Evolutionary conservation across 1,140 invertebrate genomes (phyloP).

Genomic region (Halictus rubicundus): DNA sequence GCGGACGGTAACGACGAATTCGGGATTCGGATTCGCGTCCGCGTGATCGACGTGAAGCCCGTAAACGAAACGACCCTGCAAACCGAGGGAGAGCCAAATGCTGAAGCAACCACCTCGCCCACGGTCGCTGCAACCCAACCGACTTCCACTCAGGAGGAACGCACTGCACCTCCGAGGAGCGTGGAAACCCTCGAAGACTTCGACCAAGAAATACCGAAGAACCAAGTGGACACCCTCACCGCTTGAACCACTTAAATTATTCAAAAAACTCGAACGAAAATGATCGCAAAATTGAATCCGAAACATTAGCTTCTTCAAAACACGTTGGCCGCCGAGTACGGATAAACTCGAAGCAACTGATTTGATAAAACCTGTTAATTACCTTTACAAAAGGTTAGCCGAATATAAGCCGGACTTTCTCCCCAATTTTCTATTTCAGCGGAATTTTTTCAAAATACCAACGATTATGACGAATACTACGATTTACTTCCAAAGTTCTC

Average conservation of each 20-base stretch:
- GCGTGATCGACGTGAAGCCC: constrained; percentile 81
- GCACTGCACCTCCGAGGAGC: constrained; percentile 56
- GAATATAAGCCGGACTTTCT: no score
- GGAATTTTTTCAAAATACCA: no score
- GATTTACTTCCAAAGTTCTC: not conserved
- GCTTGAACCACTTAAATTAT: constrained; percentile 59
- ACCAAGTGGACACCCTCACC: constrained; percentile 70
- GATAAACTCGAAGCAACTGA: no score
- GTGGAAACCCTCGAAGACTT: constrained; percentile 74
- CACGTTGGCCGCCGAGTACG: no score
- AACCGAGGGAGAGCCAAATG: no score
- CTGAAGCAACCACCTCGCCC: constrained; percentile 40
- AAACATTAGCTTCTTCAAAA: not conserved
- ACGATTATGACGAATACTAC: no score
- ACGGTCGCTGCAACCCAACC: constrained; percentile 13
- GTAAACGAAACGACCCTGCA: constrained; percentile 67
- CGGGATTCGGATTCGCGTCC: constrained; percentile 78
- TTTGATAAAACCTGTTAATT: no score
- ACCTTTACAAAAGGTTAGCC: no score
- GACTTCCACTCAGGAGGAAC: constrained; percentile 36
- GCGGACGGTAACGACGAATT: constrained; percentile 74
- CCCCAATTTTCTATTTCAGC: no score
- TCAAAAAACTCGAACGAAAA: not conserved
- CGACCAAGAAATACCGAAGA: constrained; percentile 76
- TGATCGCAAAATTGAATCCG: constrained; percentile 16